These are phyloP conservation scores for Tenthredo livida DNA, from an alignment of 2,888 invertebrate genomes.

Conservation along the genomic window DNA sequence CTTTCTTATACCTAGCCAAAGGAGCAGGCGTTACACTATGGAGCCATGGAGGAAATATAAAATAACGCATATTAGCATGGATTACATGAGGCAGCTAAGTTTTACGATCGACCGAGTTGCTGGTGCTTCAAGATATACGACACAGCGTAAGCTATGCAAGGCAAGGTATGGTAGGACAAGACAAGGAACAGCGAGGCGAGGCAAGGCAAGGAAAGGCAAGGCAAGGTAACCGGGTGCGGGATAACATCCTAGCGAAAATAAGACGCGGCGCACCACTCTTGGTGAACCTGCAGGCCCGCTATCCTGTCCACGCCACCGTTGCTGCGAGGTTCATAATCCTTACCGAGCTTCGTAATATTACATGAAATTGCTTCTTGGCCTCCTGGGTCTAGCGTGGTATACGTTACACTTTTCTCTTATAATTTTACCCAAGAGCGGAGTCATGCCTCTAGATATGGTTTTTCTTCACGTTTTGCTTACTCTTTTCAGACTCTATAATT, in stretches of 20 bases:
- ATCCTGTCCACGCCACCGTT: slow-evolving; percentile 45
- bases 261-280: slow-evolving; percentile 20
- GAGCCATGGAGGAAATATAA: slow-evolving; percentile 42
- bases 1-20: slow-evolving; percentile 14
- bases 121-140: slow-evolving; percentile 30
- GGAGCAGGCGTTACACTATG: slow-evolving; percentile 27
- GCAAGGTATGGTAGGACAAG: not conserved
- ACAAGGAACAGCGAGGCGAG: not conserved
- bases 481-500: not conserved
- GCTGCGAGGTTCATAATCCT: slow-evolving; percentile 45
- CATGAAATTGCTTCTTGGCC: slow-evolving; percentile 51
- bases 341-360: slow-evolving; percentile 47
- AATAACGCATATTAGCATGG: slow-evolving; percentile 47
- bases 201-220: too few species aligned
- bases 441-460: not conserved
- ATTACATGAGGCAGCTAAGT: slow-evolving; percentile 46
- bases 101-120: slow-evolving; percentile 52
- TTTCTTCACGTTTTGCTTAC: not conserved
- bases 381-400: slow-evolving; percentile 28
- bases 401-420: slow-evolving; percentile 30
- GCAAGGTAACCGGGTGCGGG: slow-evolving; percentile 13
- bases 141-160: slow-evolving; percentile 38
- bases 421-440: slow-evolving; percentile 41
- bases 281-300: slow-evolving; percentile 35
- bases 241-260: slow-evolving; percentile 35